Conservation (phyloP, 1,140 invertebrate species). For the Drosophila pseudoananassae region DNA sequence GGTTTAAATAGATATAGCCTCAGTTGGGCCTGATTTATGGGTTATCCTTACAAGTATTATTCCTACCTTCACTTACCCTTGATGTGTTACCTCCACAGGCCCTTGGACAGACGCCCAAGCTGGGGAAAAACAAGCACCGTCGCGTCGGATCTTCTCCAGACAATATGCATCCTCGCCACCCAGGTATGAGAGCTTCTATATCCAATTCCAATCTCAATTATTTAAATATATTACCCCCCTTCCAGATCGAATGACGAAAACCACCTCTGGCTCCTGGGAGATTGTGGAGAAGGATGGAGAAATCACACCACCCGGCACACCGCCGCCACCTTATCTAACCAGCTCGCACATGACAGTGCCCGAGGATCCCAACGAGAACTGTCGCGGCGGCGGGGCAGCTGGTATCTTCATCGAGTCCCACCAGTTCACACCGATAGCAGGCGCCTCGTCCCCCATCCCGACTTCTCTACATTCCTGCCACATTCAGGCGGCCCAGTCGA, state of each 20-base stretch:
- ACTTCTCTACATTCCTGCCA: conserved; percentile 72
- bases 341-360: conserved; percentile 66
- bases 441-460: conserved; percentile 59
- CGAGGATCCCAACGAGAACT: conserved; percentile 69
- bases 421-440: conserved; percentile 73
- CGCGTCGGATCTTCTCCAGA: conserved; percentile 82
- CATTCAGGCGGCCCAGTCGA: conserved; percentile 74
- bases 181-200: conserved; percentile 61
- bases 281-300: conserved; percentile 85
- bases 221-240: too few species aligned
- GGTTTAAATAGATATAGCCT: conserved; percentile 13
- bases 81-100: conserved; percentile 36
- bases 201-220: conserved; percentile 45
- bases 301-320: conserved; percentile 92
- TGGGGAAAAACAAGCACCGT: conserved; percentile 78
- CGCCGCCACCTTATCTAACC: conserved; percentile 92
- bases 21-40: neutral
- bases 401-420: conserved; percentile 78
- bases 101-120: conserved; percentile 77
- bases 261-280: conserved; percentile 81
- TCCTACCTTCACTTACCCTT: neutral
- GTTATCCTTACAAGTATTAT: neutral
- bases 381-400: conserved; percentile 27
- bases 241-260: conserved; percentile 74
- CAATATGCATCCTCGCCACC: conserved; percentile 80